Conservation (phyloP, 2,113 vertebrate genomes). For the Balaeniceps rex region DNA sequence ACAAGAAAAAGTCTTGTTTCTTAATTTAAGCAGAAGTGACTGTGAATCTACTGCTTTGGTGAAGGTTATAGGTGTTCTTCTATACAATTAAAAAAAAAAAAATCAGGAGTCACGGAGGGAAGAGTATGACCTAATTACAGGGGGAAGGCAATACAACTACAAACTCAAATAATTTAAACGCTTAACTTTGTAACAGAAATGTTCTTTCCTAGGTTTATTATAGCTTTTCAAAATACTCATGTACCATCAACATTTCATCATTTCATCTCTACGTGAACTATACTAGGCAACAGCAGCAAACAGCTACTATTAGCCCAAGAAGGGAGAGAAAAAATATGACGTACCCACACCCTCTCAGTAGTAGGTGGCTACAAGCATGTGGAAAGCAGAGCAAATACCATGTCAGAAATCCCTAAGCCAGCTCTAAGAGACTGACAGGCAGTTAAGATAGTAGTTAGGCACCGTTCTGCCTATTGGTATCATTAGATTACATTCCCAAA, state of each 20-base stretch:
- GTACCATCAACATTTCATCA: not conserved
- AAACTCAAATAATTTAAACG: not conserved
- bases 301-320: not conserved
- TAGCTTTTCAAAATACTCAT: not conserved
- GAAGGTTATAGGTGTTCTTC: not conserved
- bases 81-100: not conserved
- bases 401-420: not conserved
- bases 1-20: not conserved
- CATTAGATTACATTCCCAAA: not conserved
- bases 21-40: not conserved
- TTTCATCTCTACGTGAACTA: not conserved
- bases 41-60: not conserved
- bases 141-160: not conserved
- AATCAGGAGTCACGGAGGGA: not conserved
- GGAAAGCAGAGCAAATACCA: not conserved
- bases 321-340: not conserved
- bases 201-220: not conserved
- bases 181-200: not conserved
- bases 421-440: not conserved
- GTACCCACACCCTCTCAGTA: not conserved
- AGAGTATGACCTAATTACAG: not conserved
- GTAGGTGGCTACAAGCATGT: not conserved
- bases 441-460: not conserved
- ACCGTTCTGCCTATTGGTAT: not conserved
- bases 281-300: not conserved